Base-by-base conservation (phyloP, 2,888 invertebrate genomes). In the Hypena proboscidalis region DNA sequence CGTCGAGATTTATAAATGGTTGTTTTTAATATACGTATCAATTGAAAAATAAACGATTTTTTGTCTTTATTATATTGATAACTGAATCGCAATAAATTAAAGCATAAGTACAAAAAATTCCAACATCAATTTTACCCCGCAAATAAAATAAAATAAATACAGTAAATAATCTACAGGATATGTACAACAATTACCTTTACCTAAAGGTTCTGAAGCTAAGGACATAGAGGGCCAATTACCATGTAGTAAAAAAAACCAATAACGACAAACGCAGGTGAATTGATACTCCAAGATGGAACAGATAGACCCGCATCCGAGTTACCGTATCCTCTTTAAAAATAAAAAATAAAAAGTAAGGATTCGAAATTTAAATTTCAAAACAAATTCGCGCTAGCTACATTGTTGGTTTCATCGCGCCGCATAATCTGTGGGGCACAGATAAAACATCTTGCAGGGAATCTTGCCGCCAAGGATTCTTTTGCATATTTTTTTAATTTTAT, bases 301-400 rank as follows among this genome's bases (percentile, higher is more conserved):
- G 58, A 58, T 58, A 62, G 38, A 50, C 31, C 1, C 7, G 19
- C 6, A 11, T 20, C 31, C 35, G 15, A 33, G 38, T 41, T 44
- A 26, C 31, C 10, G 38, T 62, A 30, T 30, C 22, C 11, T 1
- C 0, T 2, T 20, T 14, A 8, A 33, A 32, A 39, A 14, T 0
- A 4, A 1, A 30, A 30, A 9, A 8, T n/a, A 26, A 34, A 37
- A 39, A 31, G 35, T 20, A 25, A 34, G 30, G 10, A 5, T 30
- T 6, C n/a, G 3, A 31, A 37, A 44, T 58, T 53, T 36, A 38
- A 62, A 57, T 43, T 58, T 62, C 30, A 53, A 59, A 63, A 41
- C 21, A 23, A 42, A 29, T 33, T 20, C 31, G 34, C 38, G 15
- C 41, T 33, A 21, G 31, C 34, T 31, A 33, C 32, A 21, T 29